phyloP scores from a whole-genome alignment of 2,113 vertebrate genomes.

The Pleuronectes platessa region DNA sequence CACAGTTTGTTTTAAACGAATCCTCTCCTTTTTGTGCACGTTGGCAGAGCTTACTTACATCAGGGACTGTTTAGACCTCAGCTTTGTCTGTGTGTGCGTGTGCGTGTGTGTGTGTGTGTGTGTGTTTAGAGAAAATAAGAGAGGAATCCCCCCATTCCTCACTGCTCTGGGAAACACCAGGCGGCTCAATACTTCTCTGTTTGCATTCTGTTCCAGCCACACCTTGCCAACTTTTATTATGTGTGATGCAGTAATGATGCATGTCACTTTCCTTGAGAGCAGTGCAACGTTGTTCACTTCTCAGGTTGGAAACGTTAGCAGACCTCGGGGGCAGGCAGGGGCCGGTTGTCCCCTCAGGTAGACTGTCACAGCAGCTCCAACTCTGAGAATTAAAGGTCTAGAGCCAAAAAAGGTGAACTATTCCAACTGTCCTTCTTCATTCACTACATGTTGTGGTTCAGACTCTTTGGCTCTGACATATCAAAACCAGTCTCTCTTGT shows the following conservation, averaged over 20 bases:
- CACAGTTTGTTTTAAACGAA: not conserved
- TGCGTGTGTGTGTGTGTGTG: not conserved
- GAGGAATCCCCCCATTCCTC: slow-evolving; percentile 42
- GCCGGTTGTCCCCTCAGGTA: not conserved
- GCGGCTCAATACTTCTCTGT: not conserved
- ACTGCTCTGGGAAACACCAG: slow-evolving; percentile 44
- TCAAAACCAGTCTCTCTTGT: not conserved
- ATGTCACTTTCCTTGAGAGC: slow-evolving; percentile 17
- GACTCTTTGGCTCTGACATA: not conserved
- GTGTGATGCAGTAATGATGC: not conserved
- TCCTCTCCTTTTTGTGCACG: not conserved
- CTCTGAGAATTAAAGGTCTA: slow-evolving; percentile 11
- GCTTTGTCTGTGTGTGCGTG: slow-evolving; percentile 8
- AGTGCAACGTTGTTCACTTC: not conserved
- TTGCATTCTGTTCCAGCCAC: slow-evolving; percentile 15
- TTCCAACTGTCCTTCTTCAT: not conserved
- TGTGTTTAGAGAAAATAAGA: not conserved
- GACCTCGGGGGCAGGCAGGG: not conserved
- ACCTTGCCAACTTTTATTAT: slow-evolving; percentile 9
- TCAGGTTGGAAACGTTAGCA: slow-evolving; percentile 1
- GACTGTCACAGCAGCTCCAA: not conserved
- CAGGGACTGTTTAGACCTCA: slow-evolving; percentile 38
- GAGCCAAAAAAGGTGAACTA: not conserved
- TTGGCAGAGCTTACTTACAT: slow-evolving; percentile 21
- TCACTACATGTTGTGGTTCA: not conserved